Evolutionary conservation across 2,888 invertebrate species (phyloP), one percentile per base, ranked within the genome.

Genomic region (Drosophila subquinaria): DNA sequence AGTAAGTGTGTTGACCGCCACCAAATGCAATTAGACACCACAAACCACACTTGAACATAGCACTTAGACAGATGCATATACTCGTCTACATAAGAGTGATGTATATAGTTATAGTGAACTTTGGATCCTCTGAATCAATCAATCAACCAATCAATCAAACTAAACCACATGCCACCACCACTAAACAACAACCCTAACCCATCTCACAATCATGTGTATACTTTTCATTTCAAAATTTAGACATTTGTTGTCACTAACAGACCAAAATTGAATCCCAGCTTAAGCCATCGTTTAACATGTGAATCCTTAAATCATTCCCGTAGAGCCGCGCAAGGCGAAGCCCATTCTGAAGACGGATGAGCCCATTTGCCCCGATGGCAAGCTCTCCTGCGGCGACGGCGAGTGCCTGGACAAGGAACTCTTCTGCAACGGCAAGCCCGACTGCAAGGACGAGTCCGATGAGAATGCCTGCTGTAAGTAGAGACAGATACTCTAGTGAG

Each of bases 401-500:
- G 98, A 98, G 92, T 98, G 98, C 93, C 95, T 98, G 69, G 97
- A 97, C 84, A 97, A 96, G 93, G 97, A 97, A 91, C 94, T 98
- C 63, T 98, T 98, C 95, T 98, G 98, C 93, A 97, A 98, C 91
- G 98, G 97, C 90, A 97, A 97, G 93, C 95, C 96, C 57, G 98
- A 98, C 92, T 98, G 98, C 94, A 96, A 97, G 91, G 98, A 98
- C 92, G 98, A 97, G 92, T 98, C 98, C 59, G 98, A 98, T 92
- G 98, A 98, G 94, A 98, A 98, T 90, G 97, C 98, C 80, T 98
- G 98, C 95, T 96, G 98, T 98, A 94, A 96, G 97, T 97, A 1
- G 65, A 51, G 11, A 11, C 9, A 8, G 10, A 36, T 9, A 3
- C 27, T 4, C 30, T n/a, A 4, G 11, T 10, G 4, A 15, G 1